Evolutionary conservation across 2,888 invertebrate genomes (phyloP), one percentile per base, ranked within the genome.

Genomic region (Catocala nupta): DNA sequence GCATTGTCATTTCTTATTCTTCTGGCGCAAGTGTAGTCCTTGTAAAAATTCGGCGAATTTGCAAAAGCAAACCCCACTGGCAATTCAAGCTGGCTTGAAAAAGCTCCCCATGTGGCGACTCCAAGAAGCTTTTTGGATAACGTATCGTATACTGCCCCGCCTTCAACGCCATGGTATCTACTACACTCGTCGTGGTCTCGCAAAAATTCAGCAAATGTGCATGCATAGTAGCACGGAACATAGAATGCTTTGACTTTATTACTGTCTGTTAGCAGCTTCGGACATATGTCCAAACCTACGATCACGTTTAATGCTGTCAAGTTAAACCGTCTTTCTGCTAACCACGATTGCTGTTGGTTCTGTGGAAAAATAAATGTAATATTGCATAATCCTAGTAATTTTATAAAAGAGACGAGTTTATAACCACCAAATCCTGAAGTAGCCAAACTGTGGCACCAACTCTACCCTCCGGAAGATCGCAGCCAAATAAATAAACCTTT

Each of bases 151-250:
- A 92, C 54, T 0, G 88, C 90, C 0, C 81, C 87, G 0, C 91
- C 91, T 59, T 88, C 86, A 0, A 85, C 87, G 0, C 88, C 90
- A 13, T 83, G 87, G 51, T 87, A 89, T 0, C 64, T 72, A 0
- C 39, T 7, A 51, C 90, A 90, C 5, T 60, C 64, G 0, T 39
- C 6, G 0, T 64, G 53, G 0, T 68, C 59, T 0, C 45, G 50
- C 0, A 59, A 5, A 16, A 80, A 81, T 7, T 86, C 73, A 7
- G 62, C 1, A 0, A 75, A 36, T 0, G 70, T 71, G 63, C 91
- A 92, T 0, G 88, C 80, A 50, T 88, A 84, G 65, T 90, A 91
- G 59, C 91, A 92, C 0, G 91, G 91, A 0, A 90, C 83, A 1
- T 58, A 33, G 69, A 84, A 88, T 0, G 80, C 85, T 0, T 63